These are phyloP conservation scores for Bubo scandiacus DNA, from an alignment of 2,113 vertebrate genomes.

Conservation along the genomic window DNA sequence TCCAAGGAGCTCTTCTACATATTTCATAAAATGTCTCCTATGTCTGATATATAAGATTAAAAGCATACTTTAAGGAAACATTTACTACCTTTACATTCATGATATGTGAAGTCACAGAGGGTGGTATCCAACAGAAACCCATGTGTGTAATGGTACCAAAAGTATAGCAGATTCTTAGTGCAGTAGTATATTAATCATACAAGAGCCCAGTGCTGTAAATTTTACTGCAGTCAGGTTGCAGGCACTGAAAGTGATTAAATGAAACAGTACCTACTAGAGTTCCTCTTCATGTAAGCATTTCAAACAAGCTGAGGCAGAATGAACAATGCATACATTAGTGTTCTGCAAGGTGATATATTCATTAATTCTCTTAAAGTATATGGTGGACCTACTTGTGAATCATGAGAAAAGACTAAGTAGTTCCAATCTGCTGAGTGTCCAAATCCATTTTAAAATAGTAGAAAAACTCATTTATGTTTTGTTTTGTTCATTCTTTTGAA, in stretches of 20 bases:
- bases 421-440: not conserved
- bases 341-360: not conserved
- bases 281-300: conserved; percentile 34
- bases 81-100: not conserved
- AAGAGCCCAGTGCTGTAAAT: conserved; percentile 12
- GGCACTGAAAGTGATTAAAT: conserved; percentile 26
- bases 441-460: not conserved
- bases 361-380: not conserved
- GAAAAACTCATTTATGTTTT: not conserved
- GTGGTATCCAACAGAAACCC: not conserved
- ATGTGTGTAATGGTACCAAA: not conserved
- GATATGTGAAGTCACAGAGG: not conserved
- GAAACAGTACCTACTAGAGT: conserved; percentile 48
- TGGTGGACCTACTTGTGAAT: not conserved
- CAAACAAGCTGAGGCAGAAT: conserved; percentile 41
- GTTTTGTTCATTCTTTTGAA: not conserved
- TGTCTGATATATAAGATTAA: not conserved
- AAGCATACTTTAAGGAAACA: not conserved
- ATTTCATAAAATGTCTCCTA: not conserved
- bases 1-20: not conserved
- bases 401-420: not conserved
- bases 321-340: conserved; percentile 48
- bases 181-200: not conserved
- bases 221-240: conserved; percentile 14
- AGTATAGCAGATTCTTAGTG: not conserved